phyloP scores from a whole-genome alignment of 2,797 vertebrate genomes.

The Rhinophrynus dorsalis region DNA sequence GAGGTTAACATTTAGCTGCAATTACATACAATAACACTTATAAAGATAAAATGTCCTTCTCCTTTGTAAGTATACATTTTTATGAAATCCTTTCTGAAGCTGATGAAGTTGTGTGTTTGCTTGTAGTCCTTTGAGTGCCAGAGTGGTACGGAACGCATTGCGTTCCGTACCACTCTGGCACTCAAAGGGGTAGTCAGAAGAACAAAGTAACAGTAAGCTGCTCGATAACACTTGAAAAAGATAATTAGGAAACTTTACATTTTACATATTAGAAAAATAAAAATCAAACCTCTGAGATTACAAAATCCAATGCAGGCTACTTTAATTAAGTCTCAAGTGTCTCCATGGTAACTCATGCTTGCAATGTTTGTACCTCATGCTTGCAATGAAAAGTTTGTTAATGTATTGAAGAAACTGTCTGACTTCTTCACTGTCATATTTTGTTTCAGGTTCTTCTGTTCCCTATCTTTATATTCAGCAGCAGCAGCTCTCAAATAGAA shows the following conservation, averaged over 20 bases:
- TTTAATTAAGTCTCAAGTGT: slow-evolving; percentile 49
- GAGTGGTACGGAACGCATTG: no score
- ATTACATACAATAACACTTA: slow-evolving; percentile 20
- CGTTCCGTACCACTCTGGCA: no score
- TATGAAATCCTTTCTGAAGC: slow-evolving; percentile 26
- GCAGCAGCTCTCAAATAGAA: no score
- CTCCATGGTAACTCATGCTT: slow-evolving; percentile 62
- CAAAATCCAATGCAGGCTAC: not conserved
- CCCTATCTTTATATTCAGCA: no score
- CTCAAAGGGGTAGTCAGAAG: no score
- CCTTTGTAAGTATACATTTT: slow-evolving; percentile 16
- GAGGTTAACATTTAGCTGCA: slow-evolving; percentile 1
- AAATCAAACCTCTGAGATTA: slow-evolving; percentile 36
- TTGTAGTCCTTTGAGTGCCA: no score
- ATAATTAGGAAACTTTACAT: slow-evolving; percentile 40
- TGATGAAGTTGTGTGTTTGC: slow-evolving; percentile 34
- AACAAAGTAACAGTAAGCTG: slow-evolving; percentile 26
- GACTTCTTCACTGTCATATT: not conserved
- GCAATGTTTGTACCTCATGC: slow-evolving; percentile 45
- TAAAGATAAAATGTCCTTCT: slow-evolving; percentile 9
- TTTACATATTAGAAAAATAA: slow-evolving; percentile 41
- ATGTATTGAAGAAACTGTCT: no score
- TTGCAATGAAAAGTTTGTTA: slow-evolving; percentile 21
- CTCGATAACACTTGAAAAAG: slow-evolving; percentile 20
- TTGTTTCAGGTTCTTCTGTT: not conserved